These are phyloP conservation scores for Bolinopsis microptera DNA, from an alignment of 37 sponge, comb jelly and placozoan species.

Conservation along the genomic window DNA sequence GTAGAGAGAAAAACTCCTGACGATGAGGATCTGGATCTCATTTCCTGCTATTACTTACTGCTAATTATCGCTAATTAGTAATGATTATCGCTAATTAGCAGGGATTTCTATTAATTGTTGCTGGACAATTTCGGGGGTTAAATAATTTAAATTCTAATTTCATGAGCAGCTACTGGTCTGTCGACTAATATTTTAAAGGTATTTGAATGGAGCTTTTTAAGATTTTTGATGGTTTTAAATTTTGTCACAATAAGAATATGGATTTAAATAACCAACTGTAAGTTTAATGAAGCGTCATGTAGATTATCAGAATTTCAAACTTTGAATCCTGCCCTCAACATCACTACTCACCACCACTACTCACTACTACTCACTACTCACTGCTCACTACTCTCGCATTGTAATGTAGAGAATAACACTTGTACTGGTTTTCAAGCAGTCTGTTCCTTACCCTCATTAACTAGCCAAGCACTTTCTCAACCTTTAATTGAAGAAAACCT, in stretches of 20 bases:
- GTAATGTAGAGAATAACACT: too few species aligned
- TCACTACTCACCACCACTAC: too few species aligned
- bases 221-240: neutral
- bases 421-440: neutral
- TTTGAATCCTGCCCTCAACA: too few species aligned
- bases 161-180: neutral
- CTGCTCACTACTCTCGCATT: too few species aligned
- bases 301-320: too few species aligned
- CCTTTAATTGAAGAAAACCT: neutral
- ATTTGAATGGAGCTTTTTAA: neutral
- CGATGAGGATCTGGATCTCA: neutral
- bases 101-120: neutral
- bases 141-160: neutral
- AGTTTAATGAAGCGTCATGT: too few species aligned
- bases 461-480: neutral
- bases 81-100: neutral
- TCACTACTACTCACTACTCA: too few species aligned
- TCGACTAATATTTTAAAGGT: neutral
- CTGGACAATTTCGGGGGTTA: neutral
- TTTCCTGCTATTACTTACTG: neutral
- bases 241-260: neutral
- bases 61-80: neutral
- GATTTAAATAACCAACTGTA: too few species aligned
- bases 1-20: slow-evolving; percentile 61
- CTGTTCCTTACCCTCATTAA: neutral